These are phyloP conservation scores for Temnothorax curvispinosus DNA, from an alignment of 1,140 invertebrate species.

Conservation along the genomic window DNA sequence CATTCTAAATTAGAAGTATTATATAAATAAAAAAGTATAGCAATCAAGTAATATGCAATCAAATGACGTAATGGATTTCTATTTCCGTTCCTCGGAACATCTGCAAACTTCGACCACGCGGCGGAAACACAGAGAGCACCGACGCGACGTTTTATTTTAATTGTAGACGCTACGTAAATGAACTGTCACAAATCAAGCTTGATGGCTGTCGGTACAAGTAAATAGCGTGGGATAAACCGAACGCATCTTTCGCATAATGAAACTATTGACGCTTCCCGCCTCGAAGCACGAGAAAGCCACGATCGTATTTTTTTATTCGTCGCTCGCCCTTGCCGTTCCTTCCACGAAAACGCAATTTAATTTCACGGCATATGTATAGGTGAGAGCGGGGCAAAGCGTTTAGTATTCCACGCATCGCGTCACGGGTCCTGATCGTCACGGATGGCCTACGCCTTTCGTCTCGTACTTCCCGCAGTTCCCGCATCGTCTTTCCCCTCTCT, in stretches of 20 bases:
- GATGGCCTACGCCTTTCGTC: slow-evolving; percentile 15
- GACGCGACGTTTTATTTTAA: slow-evolving; percentile 33
- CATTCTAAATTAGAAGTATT: background rate
- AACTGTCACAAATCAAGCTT: slow-evolving; percentile 23
- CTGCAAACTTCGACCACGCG: background rate
- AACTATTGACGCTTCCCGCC: slow-evolving; percentile 37
- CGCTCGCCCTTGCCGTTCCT: background rate
- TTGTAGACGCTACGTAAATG: slow-evolving; percentile 29
- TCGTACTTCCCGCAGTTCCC: background rate
- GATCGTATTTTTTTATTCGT: slow-evolving; percentile 14
- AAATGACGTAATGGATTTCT: background rate
- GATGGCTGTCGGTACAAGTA: slow-evolving; percentile 14
- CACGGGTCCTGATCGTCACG: slow-evolving; percentile 39
- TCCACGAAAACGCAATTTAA: slow-evolving; percentile 49
- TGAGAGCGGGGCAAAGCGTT: slow-evolving; percentile 27
- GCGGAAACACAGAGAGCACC: background rate
- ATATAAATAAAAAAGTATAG: background rate
- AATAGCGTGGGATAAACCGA: slow-evolving; percentile 41
- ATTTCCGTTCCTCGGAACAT: background rate
- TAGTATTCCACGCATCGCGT: slow-evolving; percentile 63
- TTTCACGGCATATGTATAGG: slow-evolving; percentile 26
- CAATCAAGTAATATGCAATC: background rate
- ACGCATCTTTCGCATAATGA: slow-evolving; percentile 45
- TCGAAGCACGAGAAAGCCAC: background rate
- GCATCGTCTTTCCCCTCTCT: background rate